Evolutionary conservation across 2,888 invertebrate genomes (phyloP).

Genomic region (Lumbricus terrestris): DNA sequence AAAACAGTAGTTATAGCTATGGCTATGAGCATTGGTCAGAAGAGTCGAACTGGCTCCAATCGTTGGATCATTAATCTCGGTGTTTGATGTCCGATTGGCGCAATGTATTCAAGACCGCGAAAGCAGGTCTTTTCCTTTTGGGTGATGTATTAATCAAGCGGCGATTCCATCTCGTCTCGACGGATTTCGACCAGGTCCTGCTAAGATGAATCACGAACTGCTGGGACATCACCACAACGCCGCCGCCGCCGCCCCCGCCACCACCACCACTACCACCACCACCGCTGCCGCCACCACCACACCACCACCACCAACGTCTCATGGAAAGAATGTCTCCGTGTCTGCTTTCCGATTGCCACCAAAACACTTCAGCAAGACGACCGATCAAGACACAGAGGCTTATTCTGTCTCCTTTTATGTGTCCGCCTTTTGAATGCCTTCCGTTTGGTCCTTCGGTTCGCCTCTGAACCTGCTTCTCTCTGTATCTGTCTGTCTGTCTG

Average conservation of each 20-base stretch:
- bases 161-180: background rate
- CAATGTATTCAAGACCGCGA: background rate
- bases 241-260: too few species aligned
- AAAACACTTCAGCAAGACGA: background rate
- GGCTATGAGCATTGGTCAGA: background rate
- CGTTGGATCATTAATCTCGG: background rate
- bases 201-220: background rate
- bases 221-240: background rate
- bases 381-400: background rate
- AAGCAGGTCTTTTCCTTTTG: background rate
- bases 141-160: background rate
- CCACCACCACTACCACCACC: too few species aligned
- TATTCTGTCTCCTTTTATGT: background rate
- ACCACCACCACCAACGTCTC: background rate
- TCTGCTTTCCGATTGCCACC: background rate
- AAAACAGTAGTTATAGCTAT: background rate
- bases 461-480: background rate
- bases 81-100: background rate
- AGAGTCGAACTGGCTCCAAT: too few species aligned
- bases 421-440: too few species aligned
- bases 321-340: background rate
- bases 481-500: background rate
- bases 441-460: background rate
- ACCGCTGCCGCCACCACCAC: too few species aligned
- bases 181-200: background rate